These are phyloP conservation scores for Gymnogyps californianus DNA, from an alignment of 2,113 vertebrate species.

Conservation along the genomic window DNA sequence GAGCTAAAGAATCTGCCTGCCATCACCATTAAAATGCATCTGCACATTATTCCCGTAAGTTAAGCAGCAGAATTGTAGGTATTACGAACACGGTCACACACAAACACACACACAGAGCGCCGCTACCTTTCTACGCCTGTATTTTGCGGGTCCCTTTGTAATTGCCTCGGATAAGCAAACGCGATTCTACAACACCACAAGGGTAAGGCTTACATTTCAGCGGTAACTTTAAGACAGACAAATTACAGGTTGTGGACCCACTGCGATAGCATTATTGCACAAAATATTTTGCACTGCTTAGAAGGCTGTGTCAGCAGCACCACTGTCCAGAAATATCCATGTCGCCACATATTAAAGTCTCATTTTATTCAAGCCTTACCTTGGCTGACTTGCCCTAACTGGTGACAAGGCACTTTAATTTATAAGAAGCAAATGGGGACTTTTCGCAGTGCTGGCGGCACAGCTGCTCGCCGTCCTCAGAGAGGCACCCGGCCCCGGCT, in stretches of 20 bases:
- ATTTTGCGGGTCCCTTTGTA: not conserved
- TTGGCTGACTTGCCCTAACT: constrained; percentile 76
- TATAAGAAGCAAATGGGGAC: constrained; percentile 54
- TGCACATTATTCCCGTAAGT: constrained; percentile 33
- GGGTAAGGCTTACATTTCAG: not conserved
- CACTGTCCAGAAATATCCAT: not conserved
- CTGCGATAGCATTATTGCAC: not conserved
- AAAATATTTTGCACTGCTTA: not conserved
- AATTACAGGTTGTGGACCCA: not conserved
- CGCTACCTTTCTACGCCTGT: not conserved
- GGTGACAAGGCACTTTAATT: constrained; percentile 73
- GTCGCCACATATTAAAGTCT: constrained; percentile 50
- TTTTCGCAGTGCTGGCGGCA: constrained; percentile 58
- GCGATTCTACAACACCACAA: not conserved
- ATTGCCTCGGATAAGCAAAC: not conserved
- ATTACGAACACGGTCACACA: not conserved
- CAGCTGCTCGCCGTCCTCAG: constrained; percentile 67
- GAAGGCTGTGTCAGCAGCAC: constrained; percentile 6
- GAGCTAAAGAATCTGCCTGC: not conserved
- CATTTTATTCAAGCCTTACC: constrained; percentile 72
- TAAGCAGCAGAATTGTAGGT: constrained; percentile 35
- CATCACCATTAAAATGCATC: not conserved
- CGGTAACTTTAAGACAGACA: constrained; percentile 56
- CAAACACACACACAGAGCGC: not conserved
- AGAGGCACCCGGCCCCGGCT: constrained; percentile 51